Percentiles rank a stretch among this genome's conserved stretches.
Conservation (phyloP, 2,888 invertebrate genomes). For the Drosophila sordidula region DNA sequence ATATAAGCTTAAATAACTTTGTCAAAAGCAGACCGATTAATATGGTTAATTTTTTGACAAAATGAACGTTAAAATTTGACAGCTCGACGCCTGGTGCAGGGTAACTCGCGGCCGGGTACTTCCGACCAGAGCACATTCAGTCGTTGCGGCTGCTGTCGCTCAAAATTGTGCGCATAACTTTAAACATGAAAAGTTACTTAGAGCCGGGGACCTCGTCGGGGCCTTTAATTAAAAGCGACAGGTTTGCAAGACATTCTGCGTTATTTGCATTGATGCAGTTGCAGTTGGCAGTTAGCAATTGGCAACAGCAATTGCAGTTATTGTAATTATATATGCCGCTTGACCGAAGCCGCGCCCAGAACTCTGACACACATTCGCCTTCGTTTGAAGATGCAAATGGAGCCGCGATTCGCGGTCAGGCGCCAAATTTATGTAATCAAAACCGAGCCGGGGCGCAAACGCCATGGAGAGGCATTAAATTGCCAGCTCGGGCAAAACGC, state of each 20-base stretch:
- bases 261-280: constrained; percentile 68
- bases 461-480: constrained; percentile 61
- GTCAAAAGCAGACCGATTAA: too few species aligned
- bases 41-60: too few species aligned
- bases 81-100: too few species aligned
- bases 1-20: too few species aligned
- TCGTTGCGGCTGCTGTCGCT: constrained; percentile 57
- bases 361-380: constrained; percentile 65
- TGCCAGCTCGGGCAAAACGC: constrained; percentile 40
- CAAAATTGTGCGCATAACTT: constrained; percentile 74
- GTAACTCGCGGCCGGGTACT: too few species aligned
- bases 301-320: constrained; percentile 70
- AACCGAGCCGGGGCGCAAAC: constrained; percentile 43
- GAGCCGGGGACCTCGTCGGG: constrained; percentile 39
- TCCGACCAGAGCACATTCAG: too few species aligned
- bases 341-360: constrained; percentile 57
- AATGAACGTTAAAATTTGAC: too few species aligned
- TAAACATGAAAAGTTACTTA: constrained; percentile 80
- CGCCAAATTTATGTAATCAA: constrained; percentile 79
- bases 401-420: constrained; percentile 52
- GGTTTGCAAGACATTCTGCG: constrained; percentile 69
- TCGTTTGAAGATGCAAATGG: constrained; percentile 75
- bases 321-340: constrained; percentile 72
- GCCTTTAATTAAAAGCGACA: constrained; percentile 80
- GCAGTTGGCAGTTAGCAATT: constrained; percentile 13